Conservation (phyloP, 2,888 invertebrate species). For the Pachymerium ferrugineum region DNA sequence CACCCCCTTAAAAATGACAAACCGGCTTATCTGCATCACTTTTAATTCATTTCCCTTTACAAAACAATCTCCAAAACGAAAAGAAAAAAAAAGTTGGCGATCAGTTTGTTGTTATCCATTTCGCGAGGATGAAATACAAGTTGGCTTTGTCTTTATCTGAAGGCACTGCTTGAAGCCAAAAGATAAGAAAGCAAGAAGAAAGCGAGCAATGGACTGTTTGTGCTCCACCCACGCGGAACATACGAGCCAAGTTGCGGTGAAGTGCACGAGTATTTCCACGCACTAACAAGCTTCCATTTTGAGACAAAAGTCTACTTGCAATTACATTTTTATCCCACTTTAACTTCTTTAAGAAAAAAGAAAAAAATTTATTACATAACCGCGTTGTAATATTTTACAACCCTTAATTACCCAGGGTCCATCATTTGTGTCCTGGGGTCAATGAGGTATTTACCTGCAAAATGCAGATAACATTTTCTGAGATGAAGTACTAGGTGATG, state of each 20-base stretch:
- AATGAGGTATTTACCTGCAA: not conserved
- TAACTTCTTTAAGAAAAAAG: not conserved
- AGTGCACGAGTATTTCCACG: constrained; percentile 3
- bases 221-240: constrained; percentile 8
- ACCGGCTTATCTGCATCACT: too few relatives aligned
- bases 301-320: not conserved
- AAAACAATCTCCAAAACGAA: not conserved
- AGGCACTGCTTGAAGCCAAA: constrained; percentile 13
- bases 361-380: not conserved
- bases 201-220: constrained; percentile 13
- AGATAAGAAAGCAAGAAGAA: constrained; percentile 3
- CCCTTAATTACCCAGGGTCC: not conserved
- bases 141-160: constrained; percentile 13
- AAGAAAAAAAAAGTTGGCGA: not conserved
- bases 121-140: constrained; percentile 3
- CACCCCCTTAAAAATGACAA: too few relatives aligned
- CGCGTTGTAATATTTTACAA: not conserved
- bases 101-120: constrained; percentile 13
- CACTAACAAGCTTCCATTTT: constrained; percentile 13
- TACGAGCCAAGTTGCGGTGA: not conserved
- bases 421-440: not conserved
- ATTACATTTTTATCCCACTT: not conserved
- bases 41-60: not conserved
- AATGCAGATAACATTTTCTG: not conserved
- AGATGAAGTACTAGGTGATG: not conserved